Conservation (phyloP, 2,797 vertebrate genomes). For the Pseudochirops cupreus region DNA sequence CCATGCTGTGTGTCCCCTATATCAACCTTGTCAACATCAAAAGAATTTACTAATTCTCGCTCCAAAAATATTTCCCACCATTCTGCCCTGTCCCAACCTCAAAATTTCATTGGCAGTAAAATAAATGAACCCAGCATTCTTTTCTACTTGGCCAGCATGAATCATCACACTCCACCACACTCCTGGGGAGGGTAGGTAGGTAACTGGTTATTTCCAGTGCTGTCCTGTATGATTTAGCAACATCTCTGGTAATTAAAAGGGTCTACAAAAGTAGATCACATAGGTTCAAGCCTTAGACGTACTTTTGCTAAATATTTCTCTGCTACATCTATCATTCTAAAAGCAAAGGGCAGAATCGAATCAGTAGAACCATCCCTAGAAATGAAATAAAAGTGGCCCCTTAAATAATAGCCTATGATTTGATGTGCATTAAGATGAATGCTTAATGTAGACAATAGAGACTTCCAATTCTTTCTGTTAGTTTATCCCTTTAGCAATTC, state of each 20-base stretch:
- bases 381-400: constrained; percentile 32
- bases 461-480: constrained; percentile 33
- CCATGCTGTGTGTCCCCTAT: neutral
- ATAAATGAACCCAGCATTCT: neutral
- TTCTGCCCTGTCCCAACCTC: constrained; percentile 32
- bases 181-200: neutral
- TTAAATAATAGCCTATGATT: constrained; percentile 31
- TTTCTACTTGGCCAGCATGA: constrained; percentile 14
- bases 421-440: constrained; percentile 19
- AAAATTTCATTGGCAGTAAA: neutral
- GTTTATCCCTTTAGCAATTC: constrained; percentile 20
- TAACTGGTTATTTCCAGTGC: constrained; percentile 41
- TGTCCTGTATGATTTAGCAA: neutral
- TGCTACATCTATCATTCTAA: neutral
- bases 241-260: neutral
- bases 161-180: neutral
- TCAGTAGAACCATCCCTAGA: constrained; percentile 25
- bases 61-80: constrained; percentile 11
- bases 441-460: neutral
- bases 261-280: neutral
- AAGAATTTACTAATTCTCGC: constrained; percentile 33
- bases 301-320: constrained; percentile 32
- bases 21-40: constrained; percentile 53
- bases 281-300: constrained; percentile 1
- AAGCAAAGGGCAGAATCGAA: constrained; percentile 48